Evolutionary conservation across 2,888 invertebrate genomes (phyloP), one percentile per base, ranked within the genome.

Genomic region (Phyllotreta cruciferae): DNA sequence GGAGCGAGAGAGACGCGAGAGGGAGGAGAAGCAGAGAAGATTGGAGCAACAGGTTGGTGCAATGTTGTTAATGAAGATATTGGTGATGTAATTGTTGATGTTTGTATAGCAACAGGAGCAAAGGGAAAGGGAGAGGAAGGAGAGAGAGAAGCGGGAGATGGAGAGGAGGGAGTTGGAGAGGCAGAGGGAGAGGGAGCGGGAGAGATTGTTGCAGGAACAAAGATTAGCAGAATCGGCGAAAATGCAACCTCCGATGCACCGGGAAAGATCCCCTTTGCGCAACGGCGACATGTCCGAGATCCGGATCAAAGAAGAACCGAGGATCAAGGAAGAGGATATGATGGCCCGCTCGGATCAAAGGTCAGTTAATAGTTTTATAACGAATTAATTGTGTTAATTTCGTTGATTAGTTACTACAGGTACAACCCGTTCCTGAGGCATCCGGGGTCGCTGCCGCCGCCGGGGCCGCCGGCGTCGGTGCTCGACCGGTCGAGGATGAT

Each of bases 211-310:
- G 71, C 82, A 90, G 63, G 86, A 88, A 79, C 78, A 85, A 54
- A 80, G 85, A 53, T 74, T 86, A 58, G 84, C 82, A 67, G 83
- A 81, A 70, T 79, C 82, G 3, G 75, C 75, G 39, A 84, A 84
- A 75, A 72, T 81, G 64, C 74, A 82, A 65, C 76, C 82, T 42
- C 64, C 79, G 55, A 74, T 81, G 70, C 72, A 81, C 63, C 78
- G 89, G 3, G 90, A 90, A 68, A 85, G 93, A 55, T 93, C 93
- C 5, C 93, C 93, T 3, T 81, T 92, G 57, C 85, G 93, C 35
- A 92, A 90, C 77, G 91, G 91, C 6, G 82, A 83, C 60, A 71
- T 74, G n/a, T 70, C 70, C 1, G 74, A 75, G 41, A 78, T 88
- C 66, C 84, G 89, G 69, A 83, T 88, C 1, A 88, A 89, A 73